A percentile compares a stretch with the other conserved stretches of the same genome.
Conservation (phyloP, 1,140 invertebrate genomes). For the Rhopalosiphum maidis region DNA sequence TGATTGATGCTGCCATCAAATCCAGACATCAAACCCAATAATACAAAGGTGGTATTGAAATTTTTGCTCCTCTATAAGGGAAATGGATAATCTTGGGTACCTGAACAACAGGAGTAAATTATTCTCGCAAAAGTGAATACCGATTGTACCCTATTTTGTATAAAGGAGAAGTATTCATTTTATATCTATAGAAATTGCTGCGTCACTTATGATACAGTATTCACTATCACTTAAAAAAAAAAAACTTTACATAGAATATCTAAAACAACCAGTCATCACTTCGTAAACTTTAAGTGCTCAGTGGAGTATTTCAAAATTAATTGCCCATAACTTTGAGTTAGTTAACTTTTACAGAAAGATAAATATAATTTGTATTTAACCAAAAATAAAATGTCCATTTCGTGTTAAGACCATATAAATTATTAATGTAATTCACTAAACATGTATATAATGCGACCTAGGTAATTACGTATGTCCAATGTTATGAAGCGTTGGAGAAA, state of each 20-base stretch:
- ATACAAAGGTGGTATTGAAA: background rate
- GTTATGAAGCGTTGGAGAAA: background rate
- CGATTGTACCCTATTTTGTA: background rate
- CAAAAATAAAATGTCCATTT: background rate
- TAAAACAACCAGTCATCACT: slow-evolving; percentile 35
- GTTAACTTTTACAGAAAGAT: background rate
- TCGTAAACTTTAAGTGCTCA: slow-evolving; percentile 11
- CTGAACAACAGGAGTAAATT: background rate
- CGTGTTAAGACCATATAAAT: background rate
- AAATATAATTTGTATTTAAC: slow-evolving; percentile 24
- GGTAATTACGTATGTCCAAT: background rate
- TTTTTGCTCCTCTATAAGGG: background rate
- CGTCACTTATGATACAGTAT: background rate
- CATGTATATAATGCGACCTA: background rate
- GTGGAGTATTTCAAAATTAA: slow-evolving; percentile 12
- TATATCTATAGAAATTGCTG: background rate
- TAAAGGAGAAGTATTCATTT: background rate
- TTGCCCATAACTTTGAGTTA: background rate
- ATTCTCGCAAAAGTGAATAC: background rate
- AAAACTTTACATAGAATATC: slow-evolving; percentile 13
- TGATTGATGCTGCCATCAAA: background rate
- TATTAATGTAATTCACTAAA: background rate
- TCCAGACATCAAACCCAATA: background rate
- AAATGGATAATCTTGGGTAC: background rate
- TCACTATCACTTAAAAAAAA: slow-evolving; percentile 17